Evolutionary conservation across 1,140 invertebrate species (phyloP).

Genomic region (Apis cerana): DNA sequence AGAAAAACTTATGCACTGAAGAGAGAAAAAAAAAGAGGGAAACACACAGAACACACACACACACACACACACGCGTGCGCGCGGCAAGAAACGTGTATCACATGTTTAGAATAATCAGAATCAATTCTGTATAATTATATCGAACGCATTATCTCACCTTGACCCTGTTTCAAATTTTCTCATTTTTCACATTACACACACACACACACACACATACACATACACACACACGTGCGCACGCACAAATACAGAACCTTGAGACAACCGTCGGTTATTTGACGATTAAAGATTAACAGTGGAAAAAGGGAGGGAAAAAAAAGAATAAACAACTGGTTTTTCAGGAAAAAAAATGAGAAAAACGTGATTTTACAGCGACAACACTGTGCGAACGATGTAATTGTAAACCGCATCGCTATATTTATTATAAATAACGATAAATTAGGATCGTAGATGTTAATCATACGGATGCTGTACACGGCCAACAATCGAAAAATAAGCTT

Average conservation of each 20-base stretch:
- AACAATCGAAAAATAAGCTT: constrained; percentile 21
- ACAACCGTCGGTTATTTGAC: background rate
- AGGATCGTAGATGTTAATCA: constrained; percentile 24
- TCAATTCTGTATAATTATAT: constrained; percentile 17
- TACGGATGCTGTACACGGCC: background rate
- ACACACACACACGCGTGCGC: too few species aligned
- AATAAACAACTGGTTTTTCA: background rate
- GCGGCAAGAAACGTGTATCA: background rate
- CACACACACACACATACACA: too few species aligned
- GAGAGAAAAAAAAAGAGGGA: background rate
- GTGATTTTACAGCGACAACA: background rate
- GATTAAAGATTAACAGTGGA: background rate
- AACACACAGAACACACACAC: background rate
- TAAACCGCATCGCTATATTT: constrained; percentile 15
- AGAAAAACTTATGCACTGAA: background rate
- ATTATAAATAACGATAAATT: constrained; percentile 33
- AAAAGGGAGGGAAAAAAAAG: background rate
- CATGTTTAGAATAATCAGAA: constrained; percentile 28
- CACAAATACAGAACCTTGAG: background rate
- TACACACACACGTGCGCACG: too few species aligned
- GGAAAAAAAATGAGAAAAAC: background rate
- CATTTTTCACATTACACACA: background rate
- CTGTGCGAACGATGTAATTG: background rate
- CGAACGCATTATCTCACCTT: background rate
- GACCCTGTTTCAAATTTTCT: background rate